Evolutionary conservation across 2,797 vertebrate genomes (phyloP), one percentile per base, ranked within the genome.

Genomic region (Oreochromis grahami): DNA sequence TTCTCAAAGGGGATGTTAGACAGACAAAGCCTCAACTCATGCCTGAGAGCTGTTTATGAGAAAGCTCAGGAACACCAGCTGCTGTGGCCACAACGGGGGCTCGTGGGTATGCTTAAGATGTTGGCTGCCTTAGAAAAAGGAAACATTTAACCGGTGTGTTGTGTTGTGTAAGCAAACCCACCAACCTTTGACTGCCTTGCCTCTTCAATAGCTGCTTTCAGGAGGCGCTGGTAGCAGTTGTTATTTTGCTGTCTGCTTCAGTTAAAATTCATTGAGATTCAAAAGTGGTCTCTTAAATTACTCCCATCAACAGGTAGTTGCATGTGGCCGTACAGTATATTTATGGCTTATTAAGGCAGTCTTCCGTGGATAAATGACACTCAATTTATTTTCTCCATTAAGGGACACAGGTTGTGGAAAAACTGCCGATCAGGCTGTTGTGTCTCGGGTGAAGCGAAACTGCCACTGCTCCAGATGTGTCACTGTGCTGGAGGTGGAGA

Each of bases 351-450:
- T 93, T 90, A 93, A 77, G 80, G 88, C 80, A 84, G 60, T 88
- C 90, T 80, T 86, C 86, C 83, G 1, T 83, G 87, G 85, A 80
- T 68, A 92, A 91, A 91, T 92, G 90, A 93, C 93, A 94, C 84
- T 81, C 85, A 87, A 91, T 94, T 92, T 93, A 93, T 93, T 94
- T 83, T 88, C 70, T 83, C 84, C 74, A 90, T 93, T 89, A 90
- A 63, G 72, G 84, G 74, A 26, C 60, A 50, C 7, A n/a, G 82
- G 80, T 77, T 79, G 76, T 68, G 45, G 74, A 89, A 90, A 89
- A 36, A 74, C 79, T 82, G 88, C 93, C 91, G 91, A 92, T 93
- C 92, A 91, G 86, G 53, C 85, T 84, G 85, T 90, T 85, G 82
- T 24, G 11, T 85, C 83, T 87, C 34, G 65, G 78, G 87, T 79